Base-by-base conservation (phyloP, 2,888 invertebrate species). In the Dyspetes luteomarginatus region DNA sequence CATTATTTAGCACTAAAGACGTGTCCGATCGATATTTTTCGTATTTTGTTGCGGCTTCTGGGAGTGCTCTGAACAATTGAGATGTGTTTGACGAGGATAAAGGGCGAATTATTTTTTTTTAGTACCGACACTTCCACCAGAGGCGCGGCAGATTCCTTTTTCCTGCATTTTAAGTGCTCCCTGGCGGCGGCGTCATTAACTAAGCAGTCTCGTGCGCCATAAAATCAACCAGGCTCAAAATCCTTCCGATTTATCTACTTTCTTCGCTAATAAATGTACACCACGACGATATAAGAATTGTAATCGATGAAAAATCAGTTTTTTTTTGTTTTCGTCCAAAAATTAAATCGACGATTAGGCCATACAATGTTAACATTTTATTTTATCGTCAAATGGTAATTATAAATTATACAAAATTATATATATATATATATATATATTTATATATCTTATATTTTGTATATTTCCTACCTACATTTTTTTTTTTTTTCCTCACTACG, bases 341-440 rank as follows among this genome's bases (percentile, higher is more conserved):
- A 76, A 72, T 56, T 36, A 19, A 72, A 75, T 74, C 74, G 30
- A 71, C 45, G 52, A 81, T 85, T 86, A 88, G 87, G 87, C 86
- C 87, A 86, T 88, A 88, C 86, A 88, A 83, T 87, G 83, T 88
- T 86, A 89, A 89, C 88, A 87, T 87, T 88, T 88, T 88, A 88
- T 89, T 82, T 88, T 84, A 84, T 86, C 85, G 83, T 86, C 76
- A 86, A 84, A 80, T 86, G 84, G 85, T 86, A 87, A 89, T 89
- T 88, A 89, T 88, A 88, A 89, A 89, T 89, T 88, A 89, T 89
- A 89, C 88, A 89, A 89, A 89, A 89, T 89, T 88, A 89, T 88
- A 87, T 88, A 84, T 86, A 81, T 84, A 73, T 83, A 60, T 75
- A 79, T 82, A 68, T 81, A 67, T 60, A 81, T 84, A 82, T 84